Evolutionary conservation across 37 sponge, comb jelly and placozoan genomes (phyloP).

Genomic region (Eunapius fragilis): DNA sequence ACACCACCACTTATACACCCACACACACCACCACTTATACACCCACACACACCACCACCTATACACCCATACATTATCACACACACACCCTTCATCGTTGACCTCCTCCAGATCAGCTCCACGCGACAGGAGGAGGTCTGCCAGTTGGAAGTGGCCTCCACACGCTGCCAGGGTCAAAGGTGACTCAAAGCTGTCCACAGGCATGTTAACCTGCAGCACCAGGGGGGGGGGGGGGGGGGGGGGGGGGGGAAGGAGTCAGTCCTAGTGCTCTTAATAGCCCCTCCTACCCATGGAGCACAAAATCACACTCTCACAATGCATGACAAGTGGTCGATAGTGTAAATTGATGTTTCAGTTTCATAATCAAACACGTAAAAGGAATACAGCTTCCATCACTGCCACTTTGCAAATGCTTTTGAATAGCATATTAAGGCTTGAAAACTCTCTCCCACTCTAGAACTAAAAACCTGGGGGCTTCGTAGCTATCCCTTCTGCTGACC

Average conservation of each 20-base stretch:
- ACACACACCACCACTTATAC: no score
- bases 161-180: conserved; percentile 85
- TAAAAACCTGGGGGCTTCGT: no score
- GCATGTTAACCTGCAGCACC: conserved; percentile 83
- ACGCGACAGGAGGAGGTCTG: conserved; percentile 74
- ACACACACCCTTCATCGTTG: conserved; percentile 80
- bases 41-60: no score
- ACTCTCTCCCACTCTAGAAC: no score
- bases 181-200: conserved; percentile 88
- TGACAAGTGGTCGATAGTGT: no score
- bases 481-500: not conserved
- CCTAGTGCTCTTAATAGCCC: not conserved
- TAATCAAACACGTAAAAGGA: no score
- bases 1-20: not conserved
- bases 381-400: no score
- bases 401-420: no score
- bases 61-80: not conserved
- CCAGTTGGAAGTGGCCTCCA: conserved; percentile 85
- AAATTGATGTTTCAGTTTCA: no score
- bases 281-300: not conserved
- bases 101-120: conserved; percentile 88
- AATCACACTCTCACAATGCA: not conserved
- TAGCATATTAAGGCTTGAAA: no score
- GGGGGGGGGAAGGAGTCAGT: no score
- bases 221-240: no score